Conservation (phyloP, 2,797 vertebrate genomes). For the Synaphobranchus kaupii region DNA sequence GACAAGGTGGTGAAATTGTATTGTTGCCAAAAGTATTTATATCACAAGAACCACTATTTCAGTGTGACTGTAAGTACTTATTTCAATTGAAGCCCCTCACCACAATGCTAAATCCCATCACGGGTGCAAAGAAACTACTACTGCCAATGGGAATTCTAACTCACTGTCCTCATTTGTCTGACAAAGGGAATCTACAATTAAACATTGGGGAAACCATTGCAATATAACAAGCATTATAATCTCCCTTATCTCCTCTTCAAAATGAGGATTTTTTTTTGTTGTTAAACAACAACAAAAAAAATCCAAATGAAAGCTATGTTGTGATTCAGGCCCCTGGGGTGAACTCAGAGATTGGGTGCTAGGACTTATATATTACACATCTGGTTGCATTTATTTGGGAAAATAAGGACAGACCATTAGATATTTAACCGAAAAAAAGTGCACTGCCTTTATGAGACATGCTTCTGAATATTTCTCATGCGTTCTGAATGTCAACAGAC, state of each 20-base stretch:
- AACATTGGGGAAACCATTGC: slow-evolving; percentile 32
- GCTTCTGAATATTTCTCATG: not conserved
- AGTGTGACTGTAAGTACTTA: not conserved
- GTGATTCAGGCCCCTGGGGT: slow-evolving; percentile 29
- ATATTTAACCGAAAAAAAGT: not conserved
- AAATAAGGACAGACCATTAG: slow-evolving; percentile 13
- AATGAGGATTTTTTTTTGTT: slow-evolving; percentile 41
- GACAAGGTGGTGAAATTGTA: too few relatives aligned
- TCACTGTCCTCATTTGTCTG: not conserved
- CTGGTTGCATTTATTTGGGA: slow-evolving; percentile 36
- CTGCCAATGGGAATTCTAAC: not conserved
- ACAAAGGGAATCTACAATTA: not conserved
- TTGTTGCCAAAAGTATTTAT: too few relatives aligned
- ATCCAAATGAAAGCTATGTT: slow-evolving; percentile 36
- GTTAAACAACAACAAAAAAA: too few relatives aligned
- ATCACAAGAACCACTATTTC: too few relatives aligned
- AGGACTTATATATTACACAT: slow-evolving; percentile 39
- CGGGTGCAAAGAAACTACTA: not conserved
- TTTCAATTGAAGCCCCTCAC: not conserved
- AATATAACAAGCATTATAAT: slow-evolving; percentile 23
- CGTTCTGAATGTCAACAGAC: not conserved
- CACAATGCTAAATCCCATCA: too few relatives aligned
- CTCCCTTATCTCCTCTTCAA: slow-evolving; percentile 46
- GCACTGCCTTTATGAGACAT: not conserved
- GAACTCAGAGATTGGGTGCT: slow-evolving; percentile 27